phyloP scores from a whole-genome alignment of 2,113 vertebrate genomes.

The Elgaria multicarinata region DNA sequence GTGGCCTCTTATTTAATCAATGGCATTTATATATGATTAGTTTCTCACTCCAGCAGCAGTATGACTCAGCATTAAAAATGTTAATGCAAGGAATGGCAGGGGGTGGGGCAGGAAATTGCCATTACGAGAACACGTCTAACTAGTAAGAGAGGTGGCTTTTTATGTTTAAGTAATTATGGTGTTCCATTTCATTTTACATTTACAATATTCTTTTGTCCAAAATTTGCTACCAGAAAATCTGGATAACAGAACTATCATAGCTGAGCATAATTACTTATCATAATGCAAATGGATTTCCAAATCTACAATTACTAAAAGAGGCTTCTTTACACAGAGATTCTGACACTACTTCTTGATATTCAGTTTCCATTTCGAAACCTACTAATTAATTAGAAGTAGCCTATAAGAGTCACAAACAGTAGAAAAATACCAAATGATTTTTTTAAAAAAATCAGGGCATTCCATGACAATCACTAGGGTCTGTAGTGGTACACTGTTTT shows the following conservation, averaged over 20 bases:
- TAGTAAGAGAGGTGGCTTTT: neutral
- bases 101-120: neutral
- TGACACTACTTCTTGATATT: neutral
- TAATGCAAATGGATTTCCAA: neutral
- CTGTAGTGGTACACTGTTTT: fast-evolving
- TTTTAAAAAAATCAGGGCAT: neutral
- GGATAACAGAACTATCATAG: neutral
- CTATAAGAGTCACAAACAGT: neutral
- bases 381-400: neutral
- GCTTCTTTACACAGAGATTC: neutral
- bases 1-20: neutral
- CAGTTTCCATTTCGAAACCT: slow-evolving; percentile 27
- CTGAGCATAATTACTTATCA: neutral
- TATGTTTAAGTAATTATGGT: slow-evolving; percentile 4
- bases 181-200: slow-evolving; percentile 31
- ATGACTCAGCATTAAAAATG: neutral
- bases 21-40: no score
- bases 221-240: slow-evolving; percentile 15
- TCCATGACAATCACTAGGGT: neutral
- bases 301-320: neutral
- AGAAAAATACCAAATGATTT: neutral
- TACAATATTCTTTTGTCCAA: neutral
- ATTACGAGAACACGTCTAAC: neutral
- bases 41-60: neutral
- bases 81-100: neutral